Evolutionary conservation across 2,888 invertebrate genomes (phyloP), one percentile per base, ranked within the genome.

Genomic region (Brenthis ino): DNA sequence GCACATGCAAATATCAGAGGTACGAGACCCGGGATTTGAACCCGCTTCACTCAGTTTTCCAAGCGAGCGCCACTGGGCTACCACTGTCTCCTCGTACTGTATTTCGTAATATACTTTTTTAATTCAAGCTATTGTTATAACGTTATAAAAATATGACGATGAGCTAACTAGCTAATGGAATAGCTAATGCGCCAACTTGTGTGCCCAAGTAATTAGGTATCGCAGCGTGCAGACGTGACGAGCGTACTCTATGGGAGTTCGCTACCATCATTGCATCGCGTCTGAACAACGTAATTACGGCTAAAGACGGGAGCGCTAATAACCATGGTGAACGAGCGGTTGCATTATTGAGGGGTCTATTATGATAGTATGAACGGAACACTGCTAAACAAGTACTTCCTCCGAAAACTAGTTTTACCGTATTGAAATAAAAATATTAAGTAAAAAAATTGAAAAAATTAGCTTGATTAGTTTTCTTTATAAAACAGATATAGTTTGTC

Each of bases 281-380:
- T 71, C 71, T 71, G 71, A 71, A 71, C 69, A 71, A 67, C 64
- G 66, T 64, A 71, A 71, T 71, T 69, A 68, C 58, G 55, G 51
- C 24, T 66, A 60, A 71, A 66, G 64, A 64, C 65, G 64, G 71
- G 68, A 66, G 60, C 58, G 68, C 48, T 66, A 66, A 70, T 61
- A 64, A 68, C 71, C 63, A 50, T 48, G 60, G 51, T 60, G 56
- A 61, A 56, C 37, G 54, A 61, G 54, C 57, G 57, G 58, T 51
- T 64, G 24, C 58, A 66, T 60, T 55, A 16, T 58, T 47, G 47
- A 48, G 68, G 68, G 63, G 50, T 24, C 20, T 6, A 20, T 53
- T 37, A 11, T 33, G 37, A 43, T 43, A 8, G n/a, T 48, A 50
- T 55, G 48, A 54, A 50, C 57, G 56, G 56, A 60, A 51, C 37